These are phyloP conservation scores for Etheostoma cragini DNA, from an alignment of 2,113 vertebrate genomes.

Conservation along the genomic window DNA sequence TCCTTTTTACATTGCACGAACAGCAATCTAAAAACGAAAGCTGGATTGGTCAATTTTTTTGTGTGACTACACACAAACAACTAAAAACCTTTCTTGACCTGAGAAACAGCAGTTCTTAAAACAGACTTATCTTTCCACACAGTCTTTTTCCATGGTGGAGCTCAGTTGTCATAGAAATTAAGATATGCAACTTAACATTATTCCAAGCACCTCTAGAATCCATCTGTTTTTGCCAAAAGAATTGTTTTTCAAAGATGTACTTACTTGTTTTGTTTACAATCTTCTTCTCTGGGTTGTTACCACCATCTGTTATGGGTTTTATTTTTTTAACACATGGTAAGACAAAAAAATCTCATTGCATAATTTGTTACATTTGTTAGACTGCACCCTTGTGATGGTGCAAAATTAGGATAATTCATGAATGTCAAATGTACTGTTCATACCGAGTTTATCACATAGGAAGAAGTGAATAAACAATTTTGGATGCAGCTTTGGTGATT, in stretches of 20 bases:
- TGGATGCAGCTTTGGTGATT: background rate
- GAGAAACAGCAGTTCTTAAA: background rate
- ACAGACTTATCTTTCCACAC: background rate
- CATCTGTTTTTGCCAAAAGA: background rate
- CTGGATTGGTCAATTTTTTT: background rate
- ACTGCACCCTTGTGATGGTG: background rate
- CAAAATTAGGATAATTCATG: background rate
- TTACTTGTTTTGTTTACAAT: no score
- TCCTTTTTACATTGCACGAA: background rate
- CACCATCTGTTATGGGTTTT: background rate
- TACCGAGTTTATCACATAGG: background rate
- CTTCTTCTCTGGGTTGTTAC: background rate
- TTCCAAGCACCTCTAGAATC: background rate
- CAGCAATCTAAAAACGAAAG: background rate
- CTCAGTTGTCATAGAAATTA: background rate
- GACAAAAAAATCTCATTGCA: background rate
- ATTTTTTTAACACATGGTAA: no score
- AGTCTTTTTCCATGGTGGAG: background rate
- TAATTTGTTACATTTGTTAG: constrained; percentile 1
- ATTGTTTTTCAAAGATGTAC: no score
- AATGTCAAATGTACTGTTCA: background rate
- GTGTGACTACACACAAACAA: background rate
- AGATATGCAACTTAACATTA: background rate
- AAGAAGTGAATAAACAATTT: background rate
- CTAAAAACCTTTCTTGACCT: background rate